Percentiles rank a stretch among this genome's conserved stretches.
Conservation (phyloP, 2,888 invertebrate species). For the Macrosiphum euphorbiae region DNA sequence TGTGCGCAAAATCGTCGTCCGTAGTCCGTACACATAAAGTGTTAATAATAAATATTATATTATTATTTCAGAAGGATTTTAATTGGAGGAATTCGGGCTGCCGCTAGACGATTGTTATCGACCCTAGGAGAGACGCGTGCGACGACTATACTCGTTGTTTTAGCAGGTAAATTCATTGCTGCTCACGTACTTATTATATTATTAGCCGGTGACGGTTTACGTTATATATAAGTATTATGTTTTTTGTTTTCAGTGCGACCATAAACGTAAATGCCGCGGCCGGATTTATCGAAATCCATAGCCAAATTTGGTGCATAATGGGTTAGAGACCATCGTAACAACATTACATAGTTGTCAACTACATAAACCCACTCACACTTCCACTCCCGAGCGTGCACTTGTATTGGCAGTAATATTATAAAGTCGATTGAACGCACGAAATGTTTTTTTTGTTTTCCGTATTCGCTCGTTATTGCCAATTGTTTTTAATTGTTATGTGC, state of each 20-base stretch:
- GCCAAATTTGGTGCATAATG: conserved; percentile 16
- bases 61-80: not conserved
- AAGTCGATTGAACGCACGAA: not conserved
- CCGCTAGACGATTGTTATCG: not conserved
- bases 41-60: not conserved
- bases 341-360: not conserved
- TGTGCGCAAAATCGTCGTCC: no score
- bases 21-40: no score
- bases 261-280: not conserved
- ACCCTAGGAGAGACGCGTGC: not conserved
- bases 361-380: not conserved
- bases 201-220: not conserved
- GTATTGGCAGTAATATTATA: not conserved
- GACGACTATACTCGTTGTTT: not conserved
- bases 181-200: not conserved
- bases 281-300: not conserved
- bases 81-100: not conserved
- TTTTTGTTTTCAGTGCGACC: not conserved
- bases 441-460: conserved; percentile 18
- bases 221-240: not conserved
- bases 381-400: not conserved
- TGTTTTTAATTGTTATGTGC: conserved; percentile 28
- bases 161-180: not conserved
- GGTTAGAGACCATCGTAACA: not conserved
- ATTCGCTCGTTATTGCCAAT: conserved; percentile 33